Evolutionary conservation across 2,888 invertebrate genomes (phyloP).

Genomic region (Chrysina gloriosa): DNA sequence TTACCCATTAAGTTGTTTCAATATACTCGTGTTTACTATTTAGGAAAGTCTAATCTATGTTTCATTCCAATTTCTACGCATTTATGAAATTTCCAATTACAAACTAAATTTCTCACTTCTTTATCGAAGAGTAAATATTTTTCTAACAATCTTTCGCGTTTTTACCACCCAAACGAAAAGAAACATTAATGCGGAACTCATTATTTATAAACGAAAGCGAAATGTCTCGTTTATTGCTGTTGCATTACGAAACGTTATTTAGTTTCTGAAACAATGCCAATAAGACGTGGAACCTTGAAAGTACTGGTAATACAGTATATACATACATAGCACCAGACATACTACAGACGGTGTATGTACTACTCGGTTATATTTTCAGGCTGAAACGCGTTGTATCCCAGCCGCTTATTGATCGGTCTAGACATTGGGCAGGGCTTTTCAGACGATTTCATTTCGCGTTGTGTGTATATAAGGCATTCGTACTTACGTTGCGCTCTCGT

Average conservation of each 20-base stretch:
- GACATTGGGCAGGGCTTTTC: slow-evolving; percentile 26
- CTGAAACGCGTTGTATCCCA: slow-evolving; percentile 23
- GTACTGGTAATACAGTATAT: background rate
- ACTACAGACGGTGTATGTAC: slow-evolving; percentile 20
- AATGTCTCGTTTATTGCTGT: slow-evolving; percentile 8
- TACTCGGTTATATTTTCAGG: slow-evolving; percentile 28
- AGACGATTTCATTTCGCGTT: slow-evolving; percentile 15
- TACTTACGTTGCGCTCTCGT: background rate
- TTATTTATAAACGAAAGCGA: slow-evolving; percentile 5
- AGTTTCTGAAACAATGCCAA: slow-evolving; percentile 29
- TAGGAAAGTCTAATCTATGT: too few relatives aligned
- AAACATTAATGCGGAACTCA: background rate
- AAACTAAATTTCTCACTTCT: too few relatives aligned
- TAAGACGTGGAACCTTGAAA: slow-evolving; percentile 26
- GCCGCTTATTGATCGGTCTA: slow-evolving; percentile 25
- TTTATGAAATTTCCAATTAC: too few relatives aligned
- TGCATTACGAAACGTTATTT: slow-evolving; percentile 13
- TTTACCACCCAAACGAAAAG: background rate
- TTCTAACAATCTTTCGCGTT: too few relatives aligned
- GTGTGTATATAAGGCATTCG: background rate
- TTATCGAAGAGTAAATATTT: too few relatives aligned
- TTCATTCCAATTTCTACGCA: too few relatives aligned
- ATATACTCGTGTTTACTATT: too few relatives aligned
- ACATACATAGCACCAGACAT: slow-evolving; percentile 9
- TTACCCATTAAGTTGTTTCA: too few relatives aligned